Base-by-base conservation (phyloP, 2,888 invertebrate species). In the Chrysolina americana region DNA sequence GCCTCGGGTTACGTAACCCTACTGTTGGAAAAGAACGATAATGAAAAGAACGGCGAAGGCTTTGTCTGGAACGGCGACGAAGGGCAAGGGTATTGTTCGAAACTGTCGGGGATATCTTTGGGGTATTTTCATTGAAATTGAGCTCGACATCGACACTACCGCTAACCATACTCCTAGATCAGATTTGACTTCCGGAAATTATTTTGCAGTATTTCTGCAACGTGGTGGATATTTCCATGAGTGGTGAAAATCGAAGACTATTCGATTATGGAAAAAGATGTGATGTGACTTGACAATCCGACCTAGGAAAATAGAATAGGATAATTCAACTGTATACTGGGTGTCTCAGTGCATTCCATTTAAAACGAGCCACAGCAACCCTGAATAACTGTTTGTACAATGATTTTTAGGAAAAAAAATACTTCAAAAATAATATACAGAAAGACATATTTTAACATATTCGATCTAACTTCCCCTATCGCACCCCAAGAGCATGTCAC, bases 101-200 rank as follows among this genome's bases (percentile, higher is more conserved):
- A 36, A 36, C 15, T 59, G 59, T 59, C 59, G n/a, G 59, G 59
- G 59, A 59, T 59, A 36, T 59, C 59, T 59, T 53, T 19, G 11
- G 19, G 53, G 53, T 53, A 53, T 53, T 59, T 59, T 36, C 59
- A 59, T 59, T 59, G 28, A 59, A 59, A 59, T 59, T 23, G 28
- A 36, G 36, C 28, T 23, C 19, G 28, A 59, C 28, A 36, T 23
- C 59, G 59, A 36, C 15, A 11, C 59, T 15, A 53, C 53, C 53
- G 53, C 53, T 21, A 13, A 53, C 53, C 21, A 19, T 53, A 53
- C 53, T 53, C 2, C 13, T 3, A 11, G 53, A 53, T 53, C 11
- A 53, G 19, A 53, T 19, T 23, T 13, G 19, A 23, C 53, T 53
- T 21, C 21, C 21, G 53, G 21, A 53, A 53, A 19, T 19, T 13